phyloP scores from a whole-genome alignment of 2,888 invertebrate species.

The Physocephala rufipes region DNA sequence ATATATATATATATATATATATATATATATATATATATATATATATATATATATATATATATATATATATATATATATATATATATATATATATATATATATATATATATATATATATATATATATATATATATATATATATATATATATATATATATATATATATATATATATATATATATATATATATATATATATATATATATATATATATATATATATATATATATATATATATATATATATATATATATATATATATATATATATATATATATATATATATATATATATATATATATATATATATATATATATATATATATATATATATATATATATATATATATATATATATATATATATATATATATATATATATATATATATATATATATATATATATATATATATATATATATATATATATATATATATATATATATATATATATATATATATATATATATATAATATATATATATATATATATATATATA shows the following conservation, averaged over 20 bases:
- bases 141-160: neutral
- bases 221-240: neutral
- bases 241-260: neutral
- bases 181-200: neutral
- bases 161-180: neutral
- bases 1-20: neutral
- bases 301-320: neutral
- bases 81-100: neutral
- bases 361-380: neutral
- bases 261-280: neutral
- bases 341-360: neutral
- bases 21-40: neutral
- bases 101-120: neutral
- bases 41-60: neutral
- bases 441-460: neutral
- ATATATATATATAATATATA: neutral
- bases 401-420: neutral
- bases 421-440: neutral
- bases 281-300: neutral
- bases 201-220: neutral
- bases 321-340: neutral
- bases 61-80: neutral
- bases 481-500: neutral
- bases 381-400: neutral
- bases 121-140: neutral